These are phyloP conservation scores for Gobionotothen gibberifrons DNA, from an alignment of 2,797 vertebrate species.

Conservation along the genomic window DNA sequence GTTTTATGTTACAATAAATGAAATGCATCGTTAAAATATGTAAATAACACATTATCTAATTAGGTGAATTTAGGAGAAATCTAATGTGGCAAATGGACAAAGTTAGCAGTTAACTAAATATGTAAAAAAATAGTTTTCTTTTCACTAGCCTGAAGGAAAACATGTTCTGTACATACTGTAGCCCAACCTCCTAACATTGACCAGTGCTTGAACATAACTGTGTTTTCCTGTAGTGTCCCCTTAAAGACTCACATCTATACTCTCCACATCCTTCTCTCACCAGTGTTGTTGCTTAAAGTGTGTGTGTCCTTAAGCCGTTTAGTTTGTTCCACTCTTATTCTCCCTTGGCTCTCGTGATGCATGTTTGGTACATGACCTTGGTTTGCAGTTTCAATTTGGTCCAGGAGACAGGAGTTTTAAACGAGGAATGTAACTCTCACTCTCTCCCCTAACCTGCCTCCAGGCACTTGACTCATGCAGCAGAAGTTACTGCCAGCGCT, in stretches of 20 bases:
- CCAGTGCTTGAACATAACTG: too few species aligned
- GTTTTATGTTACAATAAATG: too few species aligned
- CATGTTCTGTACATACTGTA: too few species aligned
- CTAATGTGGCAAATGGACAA: too few species aligned
- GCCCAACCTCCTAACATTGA: too few species aligned
- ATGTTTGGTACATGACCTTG: conserved; percentile 2
- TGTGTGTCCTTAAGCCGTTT: conserved; percentile 6
- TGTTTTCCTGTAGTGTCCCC: too few species aligned
- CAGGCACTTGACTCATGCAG: conserved; percentile 49
- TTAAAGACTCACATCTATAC: not conserved
- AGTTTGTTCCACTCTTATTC: not conserved
- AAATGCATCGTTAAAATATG: too few species aligned
- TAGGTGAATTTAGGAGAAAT: too few species aligned
- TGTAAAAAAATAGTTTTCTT: too few species aligned
- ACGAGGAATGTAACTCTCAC: conserved; percentile 5
- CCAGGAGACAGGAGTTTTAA: conserved; percentile 20
- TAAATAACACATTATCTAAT: too few species aligned
- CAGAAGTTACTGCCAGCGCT: conserved; percentile 51
- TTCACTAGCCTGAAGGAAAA: too few species aligned
- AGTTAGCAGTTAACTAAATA: too few species aligned
- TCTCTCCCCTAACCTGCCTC: conserved; percentile 27
- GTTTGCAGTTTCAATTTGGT: conserved; percentile 31
- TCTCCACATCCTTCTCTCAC: conserved; percentile 1
- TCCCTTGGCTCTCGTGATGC: not conserved
- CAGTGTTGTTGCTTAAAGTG: not conserved